Base-by-base conservation (phyloP, 2,888 invertebrate species). In the Heliconius ismenius region DNA sequence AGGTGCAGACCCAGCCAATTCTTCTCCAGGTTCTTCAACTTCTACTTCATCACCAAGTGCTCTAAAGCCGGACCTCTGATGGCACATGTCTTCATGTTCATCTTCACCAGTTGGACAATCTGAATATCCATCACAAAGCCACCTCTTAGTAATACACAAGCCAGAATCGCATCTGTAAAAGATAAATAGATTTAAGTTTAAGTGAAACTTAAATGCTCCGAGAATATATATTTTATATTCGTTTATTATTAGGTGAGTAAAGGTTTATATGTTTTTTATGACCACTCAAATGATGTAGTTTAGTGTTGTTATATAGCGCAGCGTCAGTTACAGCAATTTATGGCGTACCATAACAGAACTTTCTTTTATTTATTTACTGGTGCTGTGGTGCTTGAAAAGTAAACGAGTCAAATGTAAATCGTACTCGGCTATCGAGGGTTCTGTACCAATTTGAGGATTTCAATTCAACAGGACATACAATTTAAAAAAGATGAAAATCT, bases 41-140 rank as follows among this genome's bases (percentile, higher is more conserved):
- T 77, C 76, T 6, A 77, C 83, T 67, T 74, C 58, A 76, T 68
- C 24, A 77, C 73, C 75, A 67, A 70, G 32, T 63, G n/a, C 28
- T 58, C 54, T 15, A 69, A 21, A 28, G 26, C 49, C 60, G 26
- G 43, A 62, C 69, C 64, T 82, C 81, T 79, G 28, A 9, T 82
- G 83, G 76, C 91, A 91, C 21, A 81, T 65, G 0, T 81, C 81
- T 3, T 86, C 85, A 0, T 82, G 78, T 81, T 94, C 94, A 79
- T 94, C 94, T 62, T 93, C 93, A 0, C 91, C 93, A 2, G 83
- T 84, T 0, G 91, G 87, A 78, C 94, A 94, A 85, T 94, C 94
- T 0, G 88, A 83, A 84, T 93, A 94, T 2, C 94, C 94, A 78
- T 95, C 94, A 81, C 94, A 95, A 26, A 92, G 79, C 94, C 94